Conservation (phyloP, 37 sponge, comb jelly and placozoan genomes). For the Cladorhizidae sp. region DNA sequence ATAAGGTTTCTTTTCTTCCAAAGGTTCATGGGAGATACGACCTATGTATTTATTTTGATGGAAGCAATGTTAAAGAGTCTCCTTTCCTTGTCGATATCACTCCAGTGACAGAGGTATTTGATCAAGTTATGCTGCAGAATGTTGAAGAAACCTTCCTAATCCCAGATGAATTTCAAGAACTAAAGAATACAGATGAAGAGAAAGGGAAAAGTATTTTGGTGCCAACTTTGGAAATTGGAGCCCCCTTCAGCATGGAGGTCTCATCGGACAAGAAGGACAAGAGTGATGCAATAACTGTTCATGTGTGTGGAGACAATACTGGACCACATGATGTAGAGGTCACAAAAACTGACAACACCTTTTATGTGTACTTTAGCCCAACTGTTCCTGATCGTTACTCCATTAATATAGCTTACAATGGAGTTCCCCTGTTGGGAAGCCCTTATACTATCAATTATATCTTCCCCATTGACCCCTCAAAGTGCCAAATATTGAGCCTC, state of each 20-base stretch:
- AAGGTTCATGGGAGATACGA: slow-evolving; percentile 39
- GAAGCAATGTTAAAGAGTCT: slow-evolving; percentile 38
- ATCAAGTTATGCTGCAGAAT: neutral
- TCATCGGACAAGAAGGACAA: slow-evolving; percentile 15
- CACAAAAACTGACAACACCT: slow-evolving; percentile 26
- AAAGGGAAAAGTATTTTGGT: neutral
- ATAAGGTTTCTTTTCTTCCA: slow-evolving; percentile 50
- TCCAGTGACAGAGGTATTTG: slow-evolving; percentile 25
- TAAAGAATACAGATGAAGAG: slow-evolving; percentile 23
- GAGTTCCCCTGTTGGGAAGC: slow-evolving; percentile 29
- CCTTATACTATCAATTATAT: slow-evolving; percentile 55
- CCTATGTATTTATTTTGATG: slow-evolving; percentile 48
- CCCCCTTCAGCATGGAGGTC: slow-evolving; percentile 39
- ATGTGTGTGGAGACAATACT: slow-evolving; percentile 44
- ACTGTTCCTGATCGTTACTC: slow-evolving; percentile 56
- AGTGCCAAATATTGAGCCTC: slow-evolving; percentile 52
- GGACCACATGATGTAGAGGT: slow-evolving; percentile 27
- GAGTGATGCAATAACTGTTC: slow-evolving; percentile 23
- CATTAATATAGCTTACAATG: slow-evolving; percentile 38
- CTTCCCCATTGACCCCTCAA: slow-evolving; percentile 25
- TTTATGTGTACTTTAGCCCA: slow-evolving; percentile 59
- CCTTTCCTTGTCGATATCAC: slow-evolving; percentile 47
- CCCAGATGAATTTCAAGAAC: neutral
- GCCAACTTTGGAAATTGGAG: neutral
- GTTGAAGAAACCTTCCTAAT: slow-evolving; percentile 14